Conservation (phyloP, 2,888 invertebrate genomes). For the Penaeus monodon region DNA sequence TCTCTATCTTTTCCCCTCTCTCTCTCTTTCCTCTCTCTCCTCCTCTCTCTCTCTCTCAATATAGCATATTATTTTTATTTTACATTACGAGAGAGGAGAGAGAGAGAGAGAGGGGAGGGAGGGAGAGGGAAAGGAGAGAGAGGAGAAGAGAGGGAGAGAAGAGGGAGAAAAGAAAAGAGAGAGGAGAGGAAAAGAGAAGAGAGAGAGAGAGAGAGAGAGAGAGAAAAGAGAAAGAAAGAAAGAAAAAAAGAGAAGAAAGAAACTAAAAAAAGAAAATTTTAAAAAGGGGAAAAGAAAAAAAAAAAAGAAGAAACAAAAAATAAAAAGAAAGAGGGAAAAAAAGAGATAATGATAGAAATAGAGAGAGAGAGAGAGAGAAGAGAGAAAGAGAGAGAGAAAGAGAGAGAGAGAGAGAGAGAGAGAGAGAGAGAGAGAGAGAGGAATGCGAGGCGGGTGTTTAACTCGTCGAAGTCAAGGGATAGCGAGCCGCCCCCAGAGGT, state of each 20-base stretch:
- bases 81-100: not conserved
- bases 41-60: too few species aligned
- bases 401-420: slow-evolving; percentile 8
- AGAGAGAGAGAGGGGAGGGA: not conserved
- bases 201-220: accelerated
- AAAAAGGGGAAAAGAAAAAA: too few species aligned
- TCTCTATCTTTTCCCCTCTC: too few species aligned
- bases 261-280: too few species aligned
- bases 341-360: not conserved
- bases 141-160: slow-evolving; percentile 1
- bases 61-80: too few species aligned
- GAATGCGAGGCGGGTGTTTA: not conserved
- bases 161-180: not conserved
- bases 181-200: too few species aligned
- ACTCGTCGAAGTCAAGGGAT: too few species aligned
- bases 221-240: too few species aligned
- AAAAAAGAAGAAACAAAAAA: not conserved
- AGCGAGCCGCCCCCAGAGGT: not conserved
- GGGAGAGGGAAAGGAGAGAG: not conserved
- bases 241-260: not conserved
- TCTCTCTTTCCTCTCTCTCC: too few species aligned
- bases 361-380: not conserved
- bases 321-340: not conserved
- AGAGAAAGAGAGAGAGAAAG: slow-evolving; percentile 21
- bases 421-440: not conserved